Evolutionary conservation across 2,113 vertebrate genomes (phyloP).

Genomic region (Atrichornis clamosus): DNA sequence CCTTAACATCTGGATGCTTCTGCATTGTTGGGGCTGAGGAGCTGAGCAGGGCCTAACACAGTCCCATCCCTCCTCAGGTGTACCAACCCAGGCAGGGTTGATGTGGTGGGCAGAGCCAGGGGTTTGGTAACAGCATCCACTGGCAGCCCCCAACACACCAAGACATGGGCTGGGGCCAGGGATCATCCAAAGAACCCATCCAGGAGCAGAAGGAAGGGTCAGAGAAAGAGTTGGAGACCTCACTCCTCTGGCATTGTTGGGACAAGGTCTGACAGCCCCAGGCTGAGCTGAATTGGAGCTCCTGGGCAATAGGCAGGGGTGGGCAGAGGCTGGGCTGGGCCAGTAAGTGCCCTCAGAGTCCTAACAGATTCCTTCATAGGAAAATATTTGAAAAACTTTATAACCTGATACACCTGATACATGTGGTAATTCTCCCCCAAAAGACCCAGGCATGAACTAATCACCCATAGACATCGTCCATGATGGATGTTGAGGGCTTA

Average conservation of each 20-base stretch:
- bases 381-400: neutral
- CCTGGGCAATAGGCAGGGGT: neutral
- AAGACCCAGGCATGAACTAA: neutral
- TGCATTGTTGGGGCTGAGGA: neutral
- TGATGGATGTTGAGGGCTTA: neutral
- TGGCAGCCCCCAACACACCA: neutral
- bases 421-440: neutral
- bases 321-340: neutral
- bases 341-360: neutral
- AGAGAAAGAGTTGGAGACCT: neutral
- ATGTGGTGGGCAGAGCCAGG: neutral
- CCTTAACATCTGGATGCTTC: neutral
- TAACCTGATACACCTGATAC: neutral
- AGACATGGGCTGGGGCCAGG: neutral
- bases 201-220: neutral
- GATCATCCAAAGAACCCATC: neutral
- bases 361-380: neutral
- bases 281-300: neutral
- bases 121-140: rapidly evolving
- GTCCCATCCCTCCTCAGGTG: neutral
- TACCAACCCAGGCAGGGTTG: neutral
- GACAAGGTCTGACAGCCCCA: neutral
- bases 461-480: neutral
- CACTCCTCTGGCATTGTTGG: neutral
- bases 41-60: neutral